phyloP scores from a whole-genome alignment of 2,797 vertebrate genomes.

The Dicrostonyx torquatus region DNA sequence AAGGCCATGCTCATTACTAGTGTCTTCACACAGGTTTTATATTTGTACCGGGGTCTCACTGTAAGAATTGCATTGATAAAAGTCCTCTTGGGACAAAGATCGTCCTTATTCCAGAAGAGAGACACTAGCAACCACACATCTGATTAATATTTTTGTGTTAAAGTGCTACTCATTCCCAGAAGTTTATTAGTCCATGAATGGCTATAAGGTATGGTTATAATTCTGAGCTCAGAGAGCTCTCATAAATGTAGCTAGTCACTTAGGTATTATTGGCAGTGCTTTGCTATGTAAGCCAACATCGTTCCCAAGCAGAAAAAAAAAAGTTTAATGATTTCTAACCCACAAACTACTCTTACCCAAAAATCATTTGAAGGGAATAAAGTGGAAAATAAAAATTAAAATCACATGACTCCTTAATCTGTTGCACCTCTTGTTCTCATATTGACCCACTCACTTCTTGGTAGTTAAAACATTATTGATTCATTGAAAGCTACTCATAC shows the following conservation, averaged over 20 bases:
- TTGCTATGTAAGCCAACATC: background rate
- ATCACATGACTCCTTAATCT: background rate
- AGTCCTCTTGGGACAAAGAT: background rate
- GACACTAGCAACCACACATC: background rate
- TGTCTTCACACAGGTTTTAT: background rate
- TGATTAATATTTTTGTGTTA: slow-evolving; percentile 34
- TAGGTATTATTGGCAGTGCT: slow-evolving; percentile 11
- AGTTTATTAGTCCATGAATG: background rate
- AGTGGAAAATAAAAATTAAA: background rate
- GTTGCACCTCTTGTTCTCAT: background rate
- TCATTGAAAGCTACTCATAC: background rate
- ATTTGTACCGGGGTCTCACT: background rate
- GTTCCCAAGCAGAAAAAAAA: background rate
- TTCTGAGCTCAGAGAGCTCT: background rate
- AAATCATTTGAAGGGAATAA: background rate
- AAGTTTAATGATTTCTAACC: background rate
- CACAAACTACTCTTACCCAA: background rate
- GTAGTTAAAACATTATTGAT: slow-evolving; percentile 2
- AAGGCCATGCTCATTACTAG: background rate
- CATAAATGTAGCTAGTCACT: slow-evolving; percentile 2
- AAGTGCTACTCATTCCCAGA: slow-evolving; percentile 11
- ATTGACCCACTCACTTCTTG: background rate
- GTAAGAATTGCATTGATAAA: background rate
- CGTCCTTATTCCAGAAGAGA: slow-evolving; percentile 20
- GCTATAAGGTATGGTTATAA: background rate